phyloP scores from a whole-genome alignment of 2,888 invertebrate species.

The Nephrocerus scutellatus region DNA sequence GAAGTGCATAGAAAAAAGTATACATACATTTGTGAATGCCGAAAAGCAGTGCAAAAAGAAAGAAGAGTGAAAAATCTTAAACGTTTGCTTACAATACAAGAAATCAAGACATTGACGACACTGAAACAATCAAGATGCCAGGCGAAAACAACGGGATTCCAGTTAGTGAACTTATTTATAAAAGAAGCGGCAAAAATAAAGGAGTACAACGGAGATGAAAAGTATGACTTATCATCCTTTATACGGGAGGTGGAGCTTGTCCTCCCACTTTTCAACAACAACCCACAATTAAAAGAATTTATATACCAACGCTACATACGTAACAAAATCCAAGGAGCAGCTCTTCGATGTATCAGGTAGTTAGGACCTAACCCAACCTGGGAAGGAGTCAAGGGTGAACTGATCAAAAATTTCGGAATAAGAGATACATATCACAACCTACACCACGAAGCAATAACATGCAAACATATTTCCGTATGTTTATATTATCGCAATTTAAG shows the following conservation, averaged over 20 bases:
- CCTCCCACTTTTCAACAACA: conserved; percentile 16
- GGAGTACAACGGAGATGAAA: conserved; percentile 13
- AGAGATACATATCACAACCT: conserved; percentile 10
- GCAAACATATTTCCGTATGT: too few relatives aligned
- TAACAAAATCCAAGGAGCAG: conserved; percentile 15
- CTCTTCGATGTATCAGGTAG: conserved; percentile 5
- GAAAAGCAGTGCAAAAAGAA: too few relatives aligned
- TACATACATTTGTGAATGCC: too few relatives aligned
- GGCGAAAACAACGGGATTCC: too few relatives aligned
- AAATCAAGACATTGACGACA: too few relatives aligned
- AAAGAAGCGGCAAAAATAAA: conserved; percentile 19
- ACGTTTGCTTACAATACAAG: too few relatives aligned
- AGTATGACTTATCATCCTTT: conserved; percentile 18
- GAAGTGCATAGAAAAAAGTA: too few relatives aligned
- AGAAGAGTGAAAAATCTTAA: too few relatives aligned
- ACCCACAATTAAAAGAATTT: conserved; percentile 13
- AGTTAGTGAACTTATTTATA: too few relatives aligned
- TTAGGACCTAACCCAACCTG: conserved; percentile 9
- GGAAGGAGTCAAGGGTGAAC: conserved; percentile 9
- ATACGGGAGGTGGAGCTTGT: conserved; percentile 19
- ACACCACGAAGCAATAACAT: conserved; percentile 10
- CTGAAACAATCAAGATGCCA: too few relatives aligned
- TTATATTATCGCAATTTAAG: too few relatives aligned
- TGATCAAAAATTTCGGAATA: conserved; percentile 10
- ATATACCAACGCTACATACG: conserved; percentile 13